A percentile compares a stretch with the other conserved stretches of the same genome.
phyloP scores from a whole-genome alignment of 2,888 invertebrate species.

The Sphinx pinastri region DNA sequence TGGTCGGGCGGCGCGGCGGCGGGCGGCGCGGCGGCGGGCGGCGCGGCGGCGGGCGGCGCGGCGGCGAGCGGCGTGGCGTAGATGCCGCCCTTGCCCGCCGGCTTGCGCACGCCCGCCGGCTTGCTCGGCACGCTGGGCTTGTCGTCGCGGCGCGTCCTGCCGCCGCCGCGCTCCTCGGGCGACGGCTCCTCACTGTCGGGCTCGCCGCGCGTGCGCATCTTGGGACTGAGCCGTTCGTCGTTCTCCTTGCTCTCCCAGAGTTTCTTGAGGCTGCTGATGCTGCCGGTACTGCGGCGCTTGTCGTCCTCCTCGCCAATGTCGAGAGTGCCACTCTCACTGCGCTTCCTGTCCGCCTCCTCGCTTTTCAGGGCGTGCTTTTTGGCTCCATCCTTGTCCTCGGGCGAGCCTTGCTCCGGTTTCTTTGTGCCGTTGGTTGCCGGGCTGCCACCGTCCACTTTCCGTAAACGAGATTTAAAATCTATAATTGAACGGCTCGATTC shows the following conservation, averaged over 20 bases:
- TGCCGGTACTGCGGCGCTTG: slow-evolving; percentile 95
- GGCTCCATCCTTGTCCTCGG: slow-evolving; percentile 66
- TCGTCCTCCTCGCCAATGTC: slow-evolving; percentile 88
- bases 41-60: slow-evolving; percentile 67
- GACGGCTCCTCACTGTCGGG: slow-evolving; percentile 58
- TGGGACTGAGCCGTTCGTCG: slow-evolving; percentile 85
- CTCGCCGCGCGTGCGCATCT: slow-evolving; percentile 68
- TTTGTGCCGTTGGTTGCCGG: slow-evolving; percentile 65
- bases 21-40: slow-evolving; percentile 89
- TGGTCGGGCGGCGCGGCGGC: slow-evolving; percentile 52
- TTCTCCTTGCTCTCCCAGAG: slow-evolving; percentile 94
- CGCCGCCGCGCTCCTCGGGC: slow-evolving; percentile 57
- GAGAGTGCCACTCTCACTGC: slow-evolving; percentile 56
- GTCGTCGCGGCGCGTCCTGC: slow-evolving; percentile 53
- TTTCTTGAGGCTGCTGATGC: slow-evolving; percentile 95
- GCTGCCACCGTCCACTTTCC: slow-evolving; percentile 88
- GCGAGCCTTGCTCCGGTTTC: slow-evolving; percentile 60
- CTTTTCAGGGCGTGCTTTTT: slow-evolving; percentile 49
- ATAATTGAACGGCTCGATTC: slow-evolving; percentile 86
- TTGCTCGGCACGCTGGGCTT: slow-evolving; percentile 87
- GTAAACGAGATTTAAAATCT: slow-evolving; percentile 92
- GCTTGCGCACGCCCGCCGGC: slow-evolving; percentile 85
- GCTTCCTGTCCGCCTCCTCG: slow-evolving; percentile 38
- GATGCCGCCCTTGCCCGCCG: slow-evolving; percentile 82
- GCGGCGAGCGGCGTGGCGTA: slow-evolving; percentile 89